These are phyloP conservation scores for Salminus brasiliensis DNA, from an alignment of 2,113 vertebrate genomes.

Conservation along the genomic window DNA sequence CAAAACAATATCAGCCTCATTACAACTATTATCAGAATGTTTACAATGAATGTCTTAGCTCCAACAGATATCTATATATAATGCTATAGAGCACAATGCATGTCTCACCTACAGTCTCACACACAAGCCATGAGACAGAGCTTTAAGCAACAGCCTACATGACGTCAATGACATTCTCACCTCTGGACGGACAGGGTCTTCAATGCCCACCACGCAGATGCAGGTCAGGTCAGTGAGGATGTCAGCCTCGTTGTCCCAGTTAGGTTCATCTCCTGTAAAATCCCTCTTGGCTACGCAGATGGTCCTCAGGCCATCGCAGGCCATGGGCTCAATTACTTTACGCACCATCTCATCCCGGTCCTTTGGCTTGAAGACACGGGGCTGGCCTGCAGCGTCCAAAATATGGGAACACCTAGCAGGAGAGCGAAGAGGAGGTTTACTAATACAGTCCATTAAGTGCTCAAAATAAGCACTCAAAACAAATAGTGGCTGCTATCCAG, in stretches of 20 bases:
- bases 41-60: too few relatives aligned
- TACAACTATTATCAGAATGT: too few relatives aligned
- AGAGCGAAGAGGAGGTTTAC: neutral
- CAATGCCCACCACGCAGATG: conserved; percentile 91
- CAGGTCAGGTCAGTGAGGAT: conserved; percentile 90
- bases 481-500: conserved; percentile 9
- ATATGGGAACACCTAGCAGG: conserved; percentile 85
- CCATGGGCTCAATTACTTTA: conserved; percentile 96
- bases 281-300: conserved; percentile 94
- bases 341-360: conserved; percentile 93
- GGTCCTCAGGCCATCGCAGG: conserved; percentile 89
- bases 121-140: too few relatives aligned
- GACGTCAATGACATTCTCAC: conserved; percentile 65
- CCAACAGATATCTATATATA: too few relatives aligned
- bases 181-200: conserved; percentile 95
- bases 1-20: too few relatives aligned
- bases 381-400: conserved; percentile 82
- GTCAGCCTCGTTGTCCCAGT: conserved; percentile 89
- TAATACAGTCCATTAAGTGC: conserved; percentile 5
- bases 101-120: too few relatives aligned
- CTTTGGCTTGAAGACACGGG: conserved; percentile 82
- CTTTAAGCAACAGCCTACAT: too few relatives aligned
- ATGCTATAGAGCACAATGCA: too few relatives aligned
- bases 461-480: neutral
- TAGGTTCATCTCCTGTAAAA: conserved; percentile 81